Evolutionary conservation across 2,797 vertebrate species (phyloP).

Genomic region (Falco columbarius): DNA sequence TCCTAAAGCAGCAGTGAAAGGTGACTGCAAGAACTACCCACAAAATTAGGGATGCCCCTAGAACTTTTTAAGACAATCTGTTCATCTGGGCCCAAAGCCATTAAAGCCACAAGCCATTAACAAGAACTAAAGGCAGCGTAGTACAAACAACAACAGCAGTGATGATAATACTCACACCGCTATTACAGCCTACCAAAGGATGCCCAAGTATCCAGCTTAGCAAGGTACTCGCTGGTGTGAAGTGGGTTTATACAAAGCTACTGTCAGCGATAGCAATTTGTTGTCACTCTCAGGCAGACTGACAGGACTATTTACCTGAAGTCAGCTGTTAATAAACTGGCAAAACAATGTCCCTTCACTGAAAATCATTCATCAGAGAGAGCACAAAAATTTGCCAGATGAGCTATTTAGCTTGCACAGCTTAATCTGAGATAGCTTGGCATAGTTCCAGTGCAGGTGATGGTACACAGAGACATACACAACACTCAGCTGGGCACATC

Average conservation of each 20-base stretch:
- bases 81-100: not conserved
- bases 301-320: not conserved
- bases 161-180: not conserved
- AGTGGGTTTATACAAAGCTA: not conserved
- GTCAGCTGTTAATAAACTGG: not conserved
- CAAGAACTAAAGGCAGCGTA: not conserved
- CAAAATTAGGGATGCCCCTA: not conserved
- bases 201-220: not conserved
- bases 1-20: not conserved
- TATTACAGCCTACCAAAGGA: not conserved
- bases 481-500: fast-evolving
- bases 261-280: not conserved
- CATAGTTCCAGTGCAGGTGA: not conserved
- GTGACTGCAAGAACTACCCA: not conserved
- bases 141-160: not conserved
- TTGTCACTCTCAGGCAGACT: not conserved
- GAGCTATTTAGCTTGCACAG: not conserved
- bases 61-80: not conserved
- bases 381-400: not conserved
- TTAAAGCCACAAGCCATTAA: not conserved
- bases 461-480: not conserved
- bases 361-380: not conserved
- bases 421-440: not conserved
- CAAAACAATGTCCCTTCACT: not conserved
- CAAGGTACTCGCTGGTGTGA: not conserved